These are phyloP conservation scores for Drosophila meridionalis DNA, from an alignment of 2,888 invertebrate species.

Conservation along the genomic window DNA sequence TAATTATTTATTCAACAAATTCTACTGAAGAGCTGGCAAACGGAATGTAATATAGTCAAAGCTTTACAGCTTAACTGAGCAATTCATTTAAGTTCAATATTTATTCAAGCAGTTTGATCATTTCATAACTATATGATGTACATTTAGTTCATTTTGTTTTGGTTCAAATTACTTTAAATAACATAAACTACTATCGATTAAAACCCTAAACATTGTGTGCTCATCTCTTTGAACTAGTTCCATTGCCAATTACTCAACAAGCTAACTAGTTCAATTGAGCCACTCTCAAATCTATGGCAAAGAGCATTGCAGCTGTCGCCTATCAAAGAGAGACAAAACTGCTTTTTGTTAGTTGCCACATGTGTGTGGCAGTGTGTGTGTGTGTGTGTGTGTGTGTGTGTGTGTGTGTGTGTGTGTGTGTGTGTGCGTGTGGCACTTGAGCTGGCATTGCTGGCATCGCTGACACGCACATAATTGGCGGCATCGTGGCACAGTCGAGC, in stretches of 20 bases:
- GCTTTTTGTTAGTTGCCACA: slow-evolving; percentile 9
- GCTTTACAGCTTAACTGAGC: neutral
- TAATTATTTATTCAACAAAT: neutral
- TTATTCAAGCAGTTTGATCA: neutral
- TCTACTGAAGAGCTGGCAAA: neutral
- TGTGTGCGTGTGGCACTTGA: slow-evolving; percentile 24
- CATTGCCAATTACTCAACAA: neutral
- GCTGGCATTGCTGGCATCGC: slow-evolving; percentile 36
- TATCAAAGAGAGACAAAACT: neutral
- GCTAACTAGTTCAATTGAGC: neutral
- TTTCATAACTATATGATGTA: neutral
- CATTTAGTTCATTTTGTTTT: no score
- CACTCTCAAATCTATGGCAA: neutral
- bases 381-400: neutral
- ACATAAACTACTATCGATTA: no score
- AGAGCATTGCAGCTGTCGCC: slow-evolving; percentile 8
- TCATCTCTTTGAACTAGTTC: neutral
- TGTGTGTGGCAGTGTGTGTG: neutral
- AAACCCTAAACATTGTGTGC: no score
- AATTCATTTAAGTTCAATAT: no score
- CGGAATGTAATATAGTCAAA: neutral
- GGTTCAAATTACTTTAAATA: no score
- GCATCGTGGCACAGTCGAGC: slow-evolving; percentile 40
- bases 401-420: slow-evolving; percentile 7
- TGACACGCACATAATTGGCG: slow-evolving; percentile 71